Evolutionary conservation across 2,797 vertebrate species (phyloP).

Genomic region (Dromococcyx pavoninus): DNA sequence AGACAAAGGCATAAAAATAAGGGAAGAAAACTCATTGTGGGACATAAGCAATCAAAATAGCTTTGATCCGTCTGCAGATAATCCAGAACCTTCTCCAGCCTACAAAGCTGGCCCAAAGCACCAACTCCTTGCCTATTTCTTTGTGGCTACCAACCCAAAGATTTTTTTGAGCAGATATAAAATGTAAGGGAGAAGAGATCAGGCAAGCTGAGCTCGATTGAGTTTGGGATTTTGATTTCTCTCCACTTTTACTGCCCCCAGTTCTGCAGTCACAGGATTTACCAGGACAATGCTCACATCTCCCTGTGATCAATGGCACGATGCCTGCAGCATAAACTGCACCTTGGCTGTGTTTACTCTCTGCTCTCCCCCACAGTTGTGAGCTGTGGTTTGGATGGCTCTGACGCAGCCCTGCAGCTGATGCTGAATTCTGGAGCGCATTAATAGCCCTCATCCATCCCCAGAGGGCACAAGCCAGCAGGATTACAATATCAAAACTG

Average conservation of each 20-base stretch:
- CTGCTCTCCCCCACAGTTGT: neutral
- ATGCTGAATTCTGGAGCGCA: neutral
- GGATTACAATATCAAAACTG: neutral
- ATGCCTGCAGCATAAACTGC: neutral
- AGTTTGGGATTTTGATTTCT: neutral
- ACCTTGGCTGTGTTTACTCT: neutral
- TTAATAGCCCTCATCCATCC: neutral
- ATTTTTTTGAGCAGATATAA: neutral
- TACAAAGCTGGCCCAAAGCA: neutral
- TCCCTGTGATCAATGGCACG: neutral
- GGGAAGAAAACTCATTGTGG: neutral
- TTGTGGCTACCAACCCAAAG: neutral
- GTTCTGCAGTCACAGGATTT: neutral
- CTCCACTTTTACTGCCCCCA: neutral
- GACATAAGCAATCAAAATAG: too few relatives aligned
- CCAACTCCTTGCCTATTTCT: neutral
- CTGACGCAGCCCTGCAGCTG: neutral
- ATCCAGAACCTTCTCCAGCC: neutral
- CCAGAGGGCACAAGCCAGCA: neutral
- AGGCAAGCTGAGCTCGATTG: neutral
- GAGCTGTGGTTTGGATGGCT: neutral
- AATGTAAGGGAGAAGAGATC: neutral
- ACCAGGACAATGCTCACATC: neutral
- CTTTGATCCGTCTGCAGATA: fast-evolving
- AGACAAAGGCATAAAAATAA: neutral